Conservation (phyloP, 2,888 invertebrate species). For the Drosophila austrosaltans region DNA sequence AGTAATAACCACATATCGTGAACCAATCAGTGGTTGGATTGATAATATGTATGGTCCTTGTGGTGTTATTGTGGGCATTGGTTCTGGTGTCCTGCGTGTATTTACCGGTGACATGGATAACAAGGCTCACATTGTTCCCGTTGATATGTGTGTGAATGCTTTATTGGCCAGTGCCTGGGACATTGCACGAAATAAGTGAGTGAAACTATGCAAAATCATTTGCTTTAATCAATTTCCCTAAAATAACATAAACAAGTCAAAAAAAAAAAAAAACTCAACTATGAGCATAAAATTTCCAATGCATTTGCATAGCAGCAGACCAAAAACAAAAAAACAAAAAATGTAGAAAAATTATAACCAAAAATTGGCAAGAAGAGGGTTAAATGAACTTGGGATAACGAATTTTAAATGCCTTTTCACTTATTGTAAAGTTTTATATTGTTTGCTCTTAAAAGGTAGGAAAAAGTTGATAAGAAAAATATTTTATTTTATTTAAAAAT, state of each 20-base stretch:
- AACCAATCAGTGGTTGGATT: slow-evolving; percentile 87
- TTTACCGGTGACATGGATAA: slow-evolving; percentile 82
- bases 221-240: neutral
- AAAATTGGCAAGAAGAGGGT: neutral
- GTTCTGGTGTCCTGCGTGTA: slow-evolving; percentile 87
- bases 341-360: neutral
- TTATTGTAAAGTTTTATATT: too few relatives aligned
- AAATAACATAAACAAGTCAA: neutral
- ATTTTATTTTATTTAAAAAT: too few relatives aligned
- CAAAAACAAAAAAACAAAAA: neutral
- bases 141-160: slow-evolving; percentile 84
- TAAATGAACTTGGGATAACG: too few relatives aligned
- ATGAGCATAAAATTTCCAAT: slow-evolving; percentile 4
- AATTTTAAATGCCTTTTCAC: too few relatives aligned
- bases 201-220: neutral
- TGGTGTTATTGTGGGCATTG: slow-evolving; percentile 85
- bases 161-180: slow-evolving; percentile 84
- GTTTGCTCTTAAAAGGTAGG: too few relatives aligned
- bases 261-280: neutral
- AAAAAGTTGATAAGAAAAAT: too few relatives aligned
- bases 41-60: slow-evolving; percentile 88
- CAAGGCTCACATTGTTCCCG: slow-evolving; percentile 84
- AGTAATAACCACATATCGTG: slow-evolving; percentile 85
- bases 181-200: slow-evolving; percentile 83
- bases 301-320: neutral